Conservation (phyloP, 2,113 vertebrate species). For the Mola mola region DNA sequence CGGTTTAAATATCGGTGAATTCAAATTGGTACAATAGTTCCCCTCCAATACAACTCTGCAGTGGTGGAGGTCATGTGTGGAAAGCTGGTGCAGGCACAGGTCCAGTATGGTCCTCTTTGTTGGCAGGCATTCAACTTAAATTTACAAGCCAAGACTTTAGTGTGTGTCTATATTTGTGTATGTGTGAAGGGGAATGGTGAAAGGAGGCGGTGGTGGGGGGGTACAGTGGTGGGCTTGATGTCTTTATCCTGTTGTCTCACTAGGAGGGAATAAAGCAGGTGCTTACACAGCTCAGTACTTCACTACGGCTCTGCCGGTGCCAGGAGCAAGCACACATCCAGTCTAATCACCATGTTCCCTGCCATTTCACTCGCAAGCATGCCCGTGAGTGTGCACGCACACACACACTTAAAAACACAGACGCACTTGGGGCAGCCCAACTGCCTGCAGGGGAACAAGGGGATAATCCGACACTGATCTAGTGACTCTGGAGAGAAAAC, state of each 20-base stretch:
- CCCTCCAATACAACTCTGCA: too few species aligned
- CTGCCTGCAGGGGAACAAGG: conserved; percentile 70
- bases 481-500: conserved; percentile 70
- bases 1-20: too few species aligned
- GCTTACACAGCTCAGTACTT: conserved; percentile 67
- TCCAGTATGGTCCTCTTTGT: conserved; percentile 1
- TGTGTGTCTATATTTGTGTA: conserved; percentile 9
- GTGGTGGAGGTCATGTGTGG: too few species aligned
- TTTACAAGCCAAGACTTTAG: not conserved
- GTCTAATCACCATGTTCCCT: conserved; percentile 69
- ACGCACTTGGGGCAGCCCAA: conserved; percentile 54
- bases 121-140: not conserved
- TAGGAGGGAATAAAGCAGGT: conserved; percentile 56
- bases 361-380: conserved; percentile 53
- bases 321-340: conserved; percentile 63
- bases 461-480: conserved; percentile 79
- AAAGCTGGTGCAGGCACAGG: conserved; percentile 6
- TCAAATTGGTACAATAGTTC: too few species aligned
- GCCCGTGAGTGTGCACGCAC: conserved; percentile 2
- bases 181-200: conserved; percentile 3
- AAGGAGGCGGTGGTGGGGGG: not conserved
- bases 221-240: conserved; percentile 54
- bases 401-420: conserved; percentile 35
- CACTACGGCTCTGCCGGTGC: conserved; percentile 56
- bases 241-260: conserved; percentile 67